Evolutionary conservation across 92 coral and sea anemone species (phyloP).

Genomic region (Parazoanthus atlanticus): DNA sequence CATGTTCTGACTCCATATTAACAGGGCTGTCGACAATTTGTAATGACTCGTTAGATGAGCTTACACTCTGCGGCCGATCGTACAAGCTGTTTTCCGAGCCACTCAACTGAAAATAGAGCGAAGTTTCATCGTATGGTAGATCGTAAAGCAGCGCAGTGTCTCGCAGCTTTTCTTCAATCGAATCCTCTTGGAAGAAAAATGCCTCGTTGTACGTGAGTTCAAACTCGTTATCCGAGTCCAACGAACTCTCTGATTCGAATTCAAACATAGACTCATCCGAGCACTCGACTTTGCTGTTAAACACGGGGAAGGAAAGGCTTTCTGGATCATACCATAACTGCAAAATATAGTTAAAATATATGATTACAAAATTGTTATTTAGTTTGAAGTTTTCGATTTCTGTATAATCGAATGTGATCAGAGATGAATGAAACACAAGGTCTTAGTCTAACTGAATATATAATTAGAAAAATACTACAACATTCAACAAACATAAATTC

Average conservation of each 20-base stretch:
- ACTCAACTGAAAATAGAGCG: slow-evolving; percentile 62
- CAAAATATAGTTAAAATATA: slow-evolving; percentile 20
- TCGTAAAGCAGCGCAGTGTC: slow-evolving; percentile 73
- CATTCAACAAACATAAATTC: neutral
- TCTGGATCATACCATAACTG: slow-evolving; percentile 88
- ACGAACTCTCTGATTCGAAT: slow-evolving; percentile 88
- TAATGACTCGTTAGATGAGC: slow-evolving; percentile 40
- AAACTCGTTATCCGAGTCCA: slow-evolving; percentile 82
- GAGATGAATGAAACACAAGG: slow-evolving; percentile 36
- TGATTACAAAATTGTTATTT: neutral
- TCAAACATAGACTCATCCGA: slow-evolving; percentile 71
- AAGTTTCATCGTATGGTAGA: slow-evolving; percentile 68
- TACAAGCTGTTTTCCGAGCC: slow-evolving; percentile 51
- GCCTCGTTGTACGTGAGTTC: slow-evolving; percentile 83
- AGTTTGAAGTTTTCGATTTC: slow-evolving; percentile 17
- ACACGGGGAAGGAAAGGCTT: slow-evolving; percentile 66
- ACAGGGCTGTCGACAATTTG: slow-evolving; percentile 46
- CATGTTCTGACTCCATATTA: slow-evolving; percentile 32
- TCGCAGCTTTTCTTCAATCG: slow-evolving; percentile 75
- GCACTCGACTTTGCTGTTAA: slow-evolving; percentile 68
- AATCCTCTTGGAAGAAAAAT: slow-evolving; percentile 80
- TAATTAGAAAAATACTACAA: slow-evolving; percentile 42
- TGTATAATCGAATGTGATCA: slow-evolving; percentile 17
- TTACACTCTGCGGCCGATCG: slow-evolving; percentile 37
- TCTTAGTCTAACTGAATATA: slow-evolving; percentile 1